Base-by-base conservation (phyloP, 2,888 invertebrate genomes). In the Noctuana brunneofusca region DNA sequence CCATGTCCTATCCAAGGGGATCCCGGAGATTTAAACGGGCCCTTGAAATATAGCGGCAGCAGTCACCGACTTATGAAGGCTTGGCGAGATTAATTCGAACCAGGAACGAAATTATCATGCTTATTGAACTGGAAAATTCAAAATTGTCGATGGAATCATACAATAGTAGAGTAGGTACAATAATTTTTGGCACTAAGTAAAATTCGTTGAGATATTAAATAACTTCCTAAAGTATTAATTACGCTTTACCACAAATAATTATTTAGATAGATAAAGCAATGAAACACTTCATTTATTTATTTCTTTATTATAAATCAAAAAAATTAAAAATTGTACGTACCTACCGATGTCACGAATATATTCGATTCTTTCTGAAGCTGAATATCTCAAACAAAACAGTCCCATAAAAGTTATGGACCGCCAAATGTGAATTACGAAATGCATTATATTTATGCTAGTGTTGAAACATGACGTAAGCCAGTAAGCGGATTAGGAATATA, bases 31-130 rank as follows among this genome's bases (percentile, higher is more conserved):
- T 63, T 50, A 43, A 63, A 55, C 63, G 63, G 43, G 57, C 57
- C 63, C 63, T 63, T 63, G 63, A 63, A 63, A 63, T 63, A 63
- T 63, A 32, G 63, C 63, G 52, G 63, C 41, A 43, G 41, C 43
- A 56, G 43, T 52, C 63, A 56, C 56, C 56, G 63, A 56, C 63
- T 63, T 63, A 62, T 56, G 56, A 56, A 56, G 56, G 63, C 63
- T 63, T 32, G 43, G 30, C 50, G 56, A 63, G 63, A 63, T 63
- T 63, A 63, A 63, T 63, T 63, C 63, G 20, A 56, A 56, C 59
- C 63, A 56, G 63, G 32, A 63, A 56, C 30, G 43, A 63, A 63
- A 63, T 63, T 63, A 63, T 63, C 38, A 63, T 56, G 63, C 56
- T 63, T 56, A 63, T 56, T 56, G 63, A 50, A 41, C 50, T 41